Evolutionary conservation across 2,113 vertebrate genomes (phyloP).

Genomic region (Ptilorrhoa leucosticta): DNA sequence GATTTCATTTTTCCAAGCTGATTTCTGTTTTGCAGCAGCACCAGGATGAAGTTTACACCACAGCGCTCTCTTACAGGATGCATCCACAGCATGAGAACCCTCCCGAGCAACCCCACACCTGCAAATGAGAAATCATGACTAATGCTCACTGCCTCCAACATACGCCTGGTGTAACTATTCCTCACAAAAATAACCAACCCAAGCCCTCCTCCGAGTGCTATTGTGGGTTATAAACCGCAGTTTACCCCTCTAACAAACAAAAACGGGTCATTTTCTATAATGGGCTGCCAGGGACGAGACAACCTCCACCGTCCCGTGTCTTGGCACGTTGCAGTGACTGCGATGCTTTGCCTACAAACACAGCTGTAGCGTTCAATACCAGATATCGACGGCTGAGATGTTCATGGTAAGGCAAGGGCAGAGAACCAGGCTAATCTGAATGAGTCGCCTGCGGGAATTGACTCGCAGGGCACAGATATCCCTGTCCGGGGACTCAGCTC

Average conservation of each 20-base stretch:
- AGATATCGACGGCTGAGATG: not conserved
- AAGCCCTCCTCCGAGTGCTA: fast-evolving
- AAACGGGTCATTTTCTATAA: not conserved
- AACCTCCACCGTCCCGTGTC: fast-evolving
- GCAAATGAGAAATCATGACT: not conserved
- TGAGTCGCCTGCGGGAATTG: fast-evolving
- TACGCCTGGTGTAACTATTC: fast-evolving
- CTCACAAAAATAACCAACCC: not conserved
- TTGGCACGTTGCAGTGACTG: fast-evolving
- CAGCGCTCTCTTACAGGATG: not conserved
- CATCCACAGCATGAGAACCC: not conserved
- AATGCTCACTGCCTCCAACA: not conserved
- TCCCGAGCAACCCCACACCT: not conserved
- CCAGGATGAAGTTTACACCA: fast-evolving
- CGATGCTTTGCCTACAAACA: not conserved
- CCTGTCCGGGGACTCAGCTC: not conserved
- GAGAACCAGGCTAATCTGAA: fast-evolving
- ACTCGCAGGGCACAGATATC: not conserved
- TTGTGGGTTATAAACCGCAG: not conserved
- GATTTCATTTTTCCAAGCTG: not conserved
- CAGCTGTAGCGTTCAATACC: fast-evolving
- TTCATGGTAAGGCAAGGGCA: too few relatives aligned
- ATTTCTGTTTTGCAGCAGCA: not conserved
- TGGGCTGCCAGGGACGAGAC: not conserved
- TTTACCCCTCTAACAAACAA: not conserved